Evolutionary conservation across 2,797 vertebrate genomes (phyloP).

Genomic region (Esox masquinongy): DNA sequence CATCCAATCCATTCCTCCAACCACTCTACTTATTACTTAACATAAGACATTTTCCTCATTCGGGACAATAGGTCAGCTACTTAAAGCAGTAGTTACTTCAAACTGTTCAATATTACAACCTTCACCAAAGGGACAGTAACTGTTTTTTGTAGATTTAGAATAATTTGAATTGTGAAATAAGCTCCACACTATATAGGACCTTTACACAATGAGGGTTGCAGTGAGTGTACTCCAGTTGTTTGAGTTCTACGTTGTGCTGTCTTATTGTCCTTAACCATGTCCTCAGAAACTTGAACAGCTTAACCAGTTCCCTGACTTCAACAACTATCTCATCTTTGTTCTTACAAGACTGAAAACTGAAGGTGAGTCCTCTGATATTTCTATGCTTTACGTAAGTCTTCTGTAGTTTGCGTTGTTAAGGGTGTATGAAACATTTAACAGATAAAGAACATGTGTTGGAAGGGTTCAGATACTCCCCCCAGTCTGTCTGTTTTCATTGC

Average conservation of each 20-base stretch:
- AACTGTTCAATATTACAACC: neutral
- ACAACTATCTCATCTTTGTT: constrained; percentile 97
- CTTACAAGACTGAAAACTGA: constrained; percentile 92
- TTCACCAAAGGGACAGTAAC: neutral
- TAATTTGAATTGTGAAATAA: neutral
- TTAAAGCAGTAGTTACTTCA: neutral
- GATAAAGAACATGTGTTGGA: no score
- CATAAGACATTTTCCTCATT: neutral
- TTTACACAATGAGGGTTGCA: neutral
- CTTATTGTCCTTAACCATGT: constrained; percentile 68
- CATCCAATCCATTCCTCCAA: neutral
- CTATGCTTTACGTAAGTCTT: neutral
- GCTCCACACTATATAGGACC: neutral
- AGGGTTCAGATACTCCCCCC: no score
- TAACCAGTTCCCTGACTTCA: constrained; percentile 95
- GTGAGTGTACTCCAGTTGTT: neutral
- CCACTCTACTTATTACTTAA: neutral
- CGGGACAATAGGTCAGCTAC: neutral
- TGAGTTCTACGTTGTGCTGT: neutral
- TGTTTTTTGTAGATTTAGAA: neutral
- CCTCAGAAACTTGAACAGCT: constrained; percentile 92
- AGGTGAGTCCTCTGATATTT: constrained; percentile 72
- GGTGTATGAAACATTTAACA: no score
- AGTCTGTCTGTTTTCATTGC: no score
- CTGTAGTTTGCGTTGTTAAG: neutral